These are phyloP conservation scores for Antheraea yamamai DNA, from an alignment of 2,888 invertebrate genomes.

Conservation along the genomic window DNA sequence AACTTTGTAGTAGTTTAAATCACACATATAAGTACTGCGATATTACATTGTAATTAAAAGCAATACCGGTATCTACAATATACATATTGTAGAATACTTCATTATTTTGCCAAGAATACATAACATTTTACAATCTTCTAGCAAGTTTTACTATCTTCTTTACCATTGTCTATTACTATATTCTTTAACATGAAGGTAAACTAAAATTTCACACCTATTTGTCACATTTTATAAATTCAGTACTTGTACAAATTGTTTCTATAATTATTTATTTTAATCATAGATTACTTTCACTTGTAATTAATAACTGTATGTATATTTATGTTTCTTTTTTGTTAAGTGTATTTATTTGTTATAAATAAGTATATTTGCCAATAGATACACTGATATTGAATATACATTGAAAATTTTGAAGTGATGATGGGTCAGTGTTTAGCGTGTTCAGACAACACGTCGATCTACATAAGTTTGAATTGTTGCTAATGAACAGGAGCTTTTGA, in stretches of 20 bases:
- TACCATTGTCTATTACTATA: background rate
- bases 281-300: background rate
- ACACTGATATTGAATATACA: background rate
- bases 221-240: background rate
- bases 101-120: background rate
- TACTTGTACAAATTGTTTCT: background rate
- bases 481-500: too few species aligned
- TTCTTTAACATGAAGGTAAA: background rate
- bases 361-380: background rate
- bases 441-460: too few species aligned
- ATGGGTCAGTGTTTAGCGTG: too few species aligned
- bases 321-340: background rate
- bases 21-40: background rate
- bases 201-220: background rate
- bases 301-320: background rate
- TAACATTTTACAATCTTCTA: background rate
- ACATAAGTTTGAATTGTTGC: too few species aligned
- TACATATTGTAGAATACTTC: too few species aligned
- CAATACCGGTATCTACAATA: background rate
- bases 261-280: background rate
- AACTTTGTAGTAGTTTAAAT: background rate
- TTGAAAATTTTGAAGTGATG: too few species aligned
- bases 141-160: background rate
- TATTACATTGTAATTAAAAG: background rate
- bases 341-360: background rate